Evolutionary conservation across 2,888 invertebrate genomes (phyloP).

Genomic region (Laspeyria flexula): DNA sequence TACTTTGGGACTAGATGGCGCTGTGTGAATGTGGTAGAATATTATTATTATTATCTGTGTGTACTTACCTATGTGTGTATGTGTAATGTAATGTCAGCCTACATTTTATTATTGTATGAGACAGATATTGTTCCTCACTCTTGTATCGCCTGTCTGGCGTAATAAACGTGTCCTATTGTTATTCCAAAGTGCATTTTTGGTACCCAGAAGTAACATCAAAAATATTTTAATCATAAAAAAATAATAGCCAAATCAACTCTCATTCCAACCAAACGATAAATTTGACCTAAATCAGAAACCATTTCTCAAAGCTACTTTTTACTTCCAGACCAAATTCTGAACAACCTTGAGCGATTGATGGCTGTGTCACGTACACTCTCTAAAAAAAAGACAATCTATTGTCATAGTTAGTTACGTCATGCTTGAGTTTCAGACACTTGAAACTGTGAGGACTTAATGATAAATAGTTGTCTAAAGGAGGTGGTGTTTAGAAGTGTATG

Average conservation of each 20-base stretch:
- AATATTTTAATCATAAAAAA: too few relatives aligned
- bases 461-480: neutral
- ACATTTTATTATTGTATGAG: too few relatives aligned
- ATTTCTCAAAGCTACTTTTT: slow-evolving; percentile 4
- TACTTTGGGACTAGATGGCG: too few relatives aligned
- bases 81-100: too few relatives aligned
- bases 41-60: too few relatives aligned
- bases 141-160: too few relatives aligned
- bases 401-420: slow-evolving; percentile 3
- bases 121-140: too few relatives aligned
- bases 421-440: slow-evolving; percentile 3
- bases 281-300: slow-evolving; percentile 3
- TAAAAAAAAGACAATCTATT: slow-evolving; percentile 19
- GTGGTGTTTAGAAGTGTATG: neutral
- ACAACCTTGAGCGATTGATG: slow-evolving; percentile 1
- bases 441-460: neutral
- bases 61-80: too few relatives aligned
- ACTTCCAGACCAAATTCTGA: neutral
- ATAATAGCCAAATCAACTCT: neutral
- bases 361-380: slow-evolving; percentile 4
- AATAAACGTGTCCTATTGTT: too few relatives aligned
- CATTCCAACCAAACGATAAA: neutral
- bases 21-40: too few relatives aligned
- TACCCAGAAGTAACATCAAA: too few relatives aligned
- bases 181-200: too few relatives aligned